A percentile compares a stretch with the other conserved stretches of the same genome.
Evolutionary conservation across 2,888 invertebrate species (phyloP).

Genomic region (Torymus texanus): DNA sequence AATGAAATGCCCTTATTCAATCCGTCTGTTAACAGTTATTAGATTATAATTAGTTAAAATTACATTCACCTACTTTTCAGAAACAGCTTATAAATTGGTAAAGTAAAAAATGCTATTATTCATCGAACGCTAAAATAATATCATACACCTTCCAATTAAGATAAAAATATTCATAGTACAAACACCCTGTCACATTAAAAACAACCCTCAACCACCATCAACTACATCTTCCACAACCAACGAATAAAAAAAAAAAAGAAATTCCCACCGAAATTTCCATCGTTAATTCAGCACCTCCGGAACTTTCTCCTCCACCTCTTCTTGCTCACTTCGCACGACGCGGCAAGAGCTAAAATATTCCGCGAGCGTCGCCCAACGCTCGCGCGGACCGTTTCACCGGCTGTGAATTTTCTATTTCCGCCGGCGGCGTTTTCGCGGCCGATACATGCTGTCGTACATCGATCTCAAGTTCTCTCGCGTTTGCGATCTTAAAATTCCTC

Average conservation of each 20-base stretch:
- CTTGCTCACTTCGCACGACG: background rate
- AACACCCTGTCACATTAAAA: too few species aligned
- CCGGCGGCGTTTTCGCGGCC: background rate
- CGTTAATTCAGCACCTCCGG: slow-evolving; percentile 36
- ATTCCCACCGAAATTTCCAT: background rate
- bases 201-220: too few species aligned
- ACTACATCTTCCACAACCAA: too few species aligned
- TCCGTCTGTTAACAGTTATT: too few species aligned
- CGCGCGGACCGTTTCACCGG: slow-evolving; percentile 42
- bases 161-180: too few species aligned
- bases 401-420: slow-evolving; percentile 54
- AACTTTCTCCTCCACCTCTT: background rate
- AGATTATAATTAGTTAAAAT: too few species aligned
- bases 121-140: too few species aligned
- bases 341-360: slow-evolving; percentile 47
- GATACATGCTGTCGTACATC: slow-evolving; percentile 14
- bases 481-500: slow-evolving; percentile 35
- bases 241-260: background rate
- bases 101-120: too few species aligned
- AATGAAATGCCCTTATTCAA: too few species aligned
- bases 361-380: slow-evolving; percentile 9
- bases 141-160: too few species aligned
- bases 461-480: slow-evolving; percentile 13
- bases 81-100: too few species aligned
- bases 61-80: too few species aligned